A percentile compares a stretch with the other conserved stretches of the same genome.
These are phyloP conservation scores for Porites rus DNA, from an alignment of 92 coral and sea anemone species.

Conservation along the genomic window DNA sequence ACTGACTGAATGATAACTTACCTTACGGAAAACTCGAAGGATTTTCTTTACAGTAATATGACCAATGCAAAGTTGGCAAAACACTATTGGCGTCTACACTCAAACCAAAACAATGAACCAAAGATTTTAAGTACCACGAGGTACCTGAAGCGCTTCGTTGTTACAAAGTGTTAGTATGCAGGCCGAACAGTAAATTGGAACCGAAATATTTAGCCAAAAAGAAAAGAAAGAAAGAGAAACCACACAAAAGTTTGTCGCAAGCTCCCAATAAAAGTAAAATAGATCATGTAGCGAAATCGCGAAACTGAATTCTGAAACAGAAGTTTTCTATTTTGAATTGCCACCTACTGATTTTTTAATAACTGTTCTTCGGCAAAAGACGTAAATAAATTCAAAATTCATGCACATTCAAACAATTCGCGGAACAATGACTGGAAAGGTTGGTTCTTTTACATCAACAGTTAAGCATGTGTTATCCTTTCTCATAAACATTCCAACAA, in stretches of 20 bases:
- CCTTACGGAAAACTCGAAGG: background rate
- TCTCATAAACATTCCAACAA: background rate
- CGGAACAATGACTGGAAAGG: background rate
- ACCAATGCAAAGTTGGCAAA: background rate
- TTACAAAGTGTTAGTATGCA: background rate
- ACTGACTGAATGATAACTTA: background rate
- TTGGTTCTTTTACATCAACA: background rate
- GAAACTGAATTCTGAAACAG: background rate
- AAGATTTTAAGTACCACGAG: background rate
- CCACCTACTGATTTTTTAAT: conserved; percentile 20
- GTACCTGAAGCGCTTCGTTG: background rate
- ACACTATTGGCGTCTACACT: background rate
- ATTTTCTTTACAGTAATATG: background rate
- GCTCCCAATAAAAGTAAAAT: background rate
- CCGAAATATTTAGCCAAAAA: too few species aligned
- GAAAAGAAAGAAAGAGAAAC: background rate
- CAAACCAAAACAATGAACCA: background rate
- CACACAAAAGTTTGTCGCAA: background rate
- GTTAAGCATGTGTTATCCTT: background rate
- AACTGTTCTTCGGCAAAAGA: background rate
- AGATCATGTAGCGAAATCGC: background rate
- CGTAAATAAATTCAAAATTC: conserved; percentile 25
- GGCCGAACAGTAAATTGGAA: too few species aligned
- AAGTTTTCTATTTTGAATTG: conserved; percentile 8
- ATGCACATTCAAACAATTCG: conserved; percentile 15